A percentile compares a stretch with the other conserved stretches of the same genome.
Conservation (phyloP, 2,797 vertebrate species). For the Ataeniobius toweri region DNA sequence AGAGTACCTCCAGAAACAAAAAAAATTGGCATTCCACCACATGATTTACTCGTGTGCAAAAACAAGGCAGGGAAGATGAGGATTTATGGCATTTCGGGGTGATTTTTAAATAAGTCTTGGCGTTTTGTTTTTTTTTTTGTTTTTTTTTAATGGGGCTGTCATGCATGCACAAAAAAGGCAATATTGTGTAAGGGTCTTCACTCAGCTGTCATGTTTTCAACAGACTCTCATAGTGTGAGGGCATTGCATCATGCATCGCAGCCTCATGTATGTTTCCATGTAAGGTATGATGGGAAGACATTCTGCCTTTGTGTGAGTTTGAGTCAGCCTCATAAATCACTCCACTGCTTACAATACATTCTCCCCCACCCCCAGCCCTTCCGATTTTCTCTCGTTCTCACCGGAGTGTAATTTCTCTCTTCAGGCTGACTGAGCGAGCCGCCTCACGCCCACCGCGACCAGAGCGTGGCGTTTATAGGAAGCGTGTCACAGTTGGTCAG, state of each 20-base stretch:
- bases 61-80: slow-evolving; percentile 62
- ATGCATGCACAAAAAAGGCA: slow-evolving; percentile 45
- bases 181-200: slow-evolving; percentile 43
- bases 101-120: slow-evolving; percentile 66
- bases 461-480: slow-evolving; percentile 55
- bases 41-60: slow-evolving; percentile 72
- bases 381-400: slow-evolving; percentile 29
- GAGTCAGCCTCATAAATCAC: slow-evolving; percentile 73
- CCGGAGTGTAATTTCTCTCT: slow-evolving; percentile 55
- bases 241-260: slow-evolving; percentile 68
- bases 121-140: slow-evolving; percentile 45
- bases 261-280: slow-evolving; percentile 73
- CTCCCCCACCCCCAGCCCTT: slow-evolving; percentile 5
- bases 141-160: slow-evolving; percentile 23
- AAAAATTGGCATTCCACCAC: slow-evolving; percentile 60
- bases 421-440: slow-evolving; percentile 36
- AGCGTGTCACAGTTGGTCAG: slow-evolving; percentile 60
- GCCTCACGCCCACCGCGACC: slow-evolving; percentile 23
- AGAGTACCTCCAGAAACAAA: slow-evolving; percentile 33
- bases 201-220: slow-evolving; percentile 64
- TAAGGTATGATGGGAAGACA: slow-evolving; percentile 74
- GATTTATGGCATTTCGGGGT: slow-evolving; percentile 59
- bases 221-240: slow-evolving; percentile 44
- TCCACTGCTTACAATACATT: slow-evolving; percentile 44
- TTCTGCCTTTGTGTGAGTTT: slow-evolving; percentile 57